phyloP scores from a whole-genome alignment of 2,113 vertebrate species.

The Aegotheles bennettii region DNA sequence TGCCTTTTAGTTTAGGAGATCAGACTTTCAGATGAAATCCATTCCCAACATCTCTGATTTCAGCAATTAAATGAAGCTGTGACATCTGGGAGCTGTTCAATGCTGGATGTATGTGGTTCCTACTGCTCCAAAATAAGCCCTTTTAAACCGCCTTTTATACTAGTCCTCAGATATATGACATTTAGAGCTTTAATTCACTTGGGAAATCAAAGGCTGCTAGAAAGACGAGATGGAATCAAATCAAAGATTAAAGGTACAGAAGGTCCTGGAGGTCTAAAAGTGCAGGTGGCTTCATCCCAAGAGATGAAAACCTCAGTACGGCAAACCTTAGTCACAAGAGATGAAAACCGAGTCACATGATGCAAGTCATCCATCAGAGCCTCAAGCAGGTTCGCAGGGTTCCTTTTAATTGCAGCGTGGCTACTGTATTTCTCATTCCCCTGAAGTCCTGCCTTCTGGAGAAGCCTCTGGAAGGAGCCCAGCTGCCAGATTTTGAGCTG shows the following conservation, averaged over 20 bases:
- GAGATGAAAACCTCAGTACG: neutral
- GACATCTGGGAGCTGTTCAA: constrained; percentile 54
- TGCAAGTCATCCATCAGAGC: neutral
- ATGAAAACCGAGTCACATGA: neutral
- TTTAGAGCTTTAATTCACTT: constrained; percentile 47
- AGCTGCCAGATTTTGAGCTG: neutral
- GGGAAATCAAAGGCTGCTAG: constrained; percentile 45
- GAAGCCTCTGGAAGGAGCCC: neutral
- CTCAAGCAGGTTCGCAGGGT: neutral
- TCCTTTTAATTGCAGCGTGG: neutral
- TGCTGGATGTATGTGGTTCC: constrained; percentile 23
- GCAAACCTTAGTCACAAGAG: neutral
- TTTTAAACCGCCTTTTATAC: constrained; percentile 26
- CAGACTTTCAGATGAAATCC: constrained; percentile 61
- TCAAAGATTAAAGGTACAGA: constrained; percentile 32
- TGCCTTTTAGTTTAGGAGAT: constrained; percentile 58
- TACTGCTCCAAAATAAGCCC: constrained; percentile 20
- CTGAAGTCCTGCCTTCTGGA: neutral
- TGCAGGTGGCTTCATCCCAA: neutral
- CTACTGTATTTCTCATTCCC: neutral
- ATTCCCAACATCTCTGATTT: constrained; percentile 59
- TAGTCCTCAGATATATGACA: constrained; percentile 13
- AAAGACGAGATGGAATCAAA: constrained; percentile 39
- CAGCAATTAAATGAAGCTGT: constrained; percentile 55
- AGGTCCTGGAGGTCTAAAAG: constrained; percentile 21